These are phyloP conservation scores for Camponotus pennsylvanicus DNA, from an alignment of 1,140 invertebrate genomes.

Conservation along the genomic window DNA sequence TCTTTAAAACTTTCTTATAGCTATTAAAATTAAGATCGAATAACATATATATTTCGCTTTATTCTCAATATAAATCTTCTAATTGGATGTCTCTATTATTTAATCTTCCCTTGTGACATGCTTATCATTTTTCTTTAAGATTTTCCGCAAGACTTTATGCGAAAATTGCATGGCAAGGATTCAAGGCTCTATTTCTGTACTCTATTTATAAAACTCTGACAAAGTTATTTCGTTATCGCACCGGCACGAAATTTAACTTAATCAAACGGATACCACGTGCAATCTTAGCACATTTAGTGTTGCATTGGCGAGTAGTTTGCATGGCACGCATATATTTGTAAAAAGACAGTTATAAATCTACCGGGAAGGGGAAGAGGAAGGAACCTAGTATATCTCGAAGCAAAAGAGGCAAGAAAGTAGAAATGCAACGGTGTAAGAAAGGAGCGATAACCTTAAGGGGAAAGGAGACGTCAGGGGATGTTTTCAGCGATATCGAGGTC, in stretches of 20 bases:
- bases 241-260: conserved; percentile 14
- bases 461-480: conserved; percentile 51
- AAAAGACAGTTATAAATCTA: conserved; percentile 39
- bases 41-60: not conserved
- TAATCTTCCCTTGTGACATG: not conserved
- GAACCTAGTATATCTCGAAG: not conserved
- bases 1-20: no score
- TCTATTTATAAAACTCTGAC: not conserved
- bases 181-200: not conserved
- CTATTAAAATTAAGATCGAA: not conserved
- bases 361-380: not conserved
- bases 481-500: conserved; percentile 72
- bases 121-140: not conserved
- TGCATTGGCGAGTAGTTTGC: conserved; percentile 7
- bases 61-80: not conserved
- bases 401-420: conserved; percentile 30
- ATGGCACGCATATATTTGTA: not conserved
- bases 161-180: not conserved
- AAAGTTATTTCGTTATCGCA: conserved; percentile 12
- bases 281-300: not conserved
- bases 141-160: not conserved
- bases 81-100: not conserved
- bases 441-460: conserved; percentile 19
- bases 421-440: conserved; percentile 26
- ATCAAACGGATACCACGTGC: not conserved